phyloP scores from a whole-genome alignment of 1,140 invertebrate genomes.

The Drosophila yakuba region DNA sequence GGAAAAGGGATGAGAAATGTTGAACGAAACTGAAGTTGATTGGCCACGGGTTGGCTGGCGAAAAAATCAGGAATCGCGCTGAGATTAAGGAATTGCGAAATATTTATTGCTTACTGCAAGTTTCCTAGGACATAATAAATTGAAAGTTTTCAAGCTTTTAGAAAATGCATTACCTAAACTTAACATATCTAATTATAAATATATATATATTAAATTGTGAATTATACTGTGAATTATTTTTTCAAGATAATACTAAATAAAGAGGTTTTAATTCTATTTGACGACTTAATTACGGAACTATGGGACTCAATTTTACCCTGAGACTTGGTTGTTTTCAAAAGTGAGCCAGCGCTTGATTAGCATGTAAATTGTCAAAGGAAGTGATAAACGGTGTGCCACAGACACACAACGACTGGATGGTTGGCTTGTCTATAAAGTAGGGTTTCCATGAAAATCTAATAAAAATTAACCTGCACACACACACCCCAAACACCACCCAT shows the following conservation, averaged over 20 bases:
- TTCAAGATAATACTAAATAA: not conserved
- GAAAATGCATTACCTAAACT: too few relatives aligned
- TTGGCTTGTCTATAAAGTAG: slow-evolving; percentile 34
- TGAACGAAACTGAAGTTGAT: slow-evolving; percentile 46
- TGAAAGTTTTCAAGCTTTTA: too few relatives aligned
- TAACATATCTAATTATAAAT: too few relatives aligned
- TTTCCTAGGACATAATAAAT: not conserved
- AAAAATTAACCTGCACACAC: slow-evolving; percentile 60
- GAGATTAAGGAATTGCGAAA: slow-evolving; percentile 39
- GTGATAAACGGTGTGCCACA: slow-evolving; percentile 68
- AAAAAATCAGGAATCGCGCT: slow-evolving; percentile 19
- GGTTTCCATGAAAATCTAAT: slow-evolving; percentile 74
- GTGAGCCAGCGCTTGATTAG: slow-evolving; percentile 60
- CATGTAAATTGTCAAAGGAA: slow-evolving; percentile 82
- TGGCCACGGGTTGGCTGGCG: slow-evolving; percentile 33
- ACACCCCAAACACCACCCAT: slow-evolving; percentile 38
- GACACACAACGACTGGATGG: slow-evolving; percentile 35
- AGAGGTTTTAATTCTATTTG: not conserved
- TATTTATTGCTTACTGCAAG: slow-evolving; percentile 19
- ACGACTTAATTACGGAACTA: slow-evolving; percentile 35
- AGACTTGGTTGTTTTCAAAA: slow-evolving; percentile 15
- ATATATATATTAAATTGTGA: too few relatives aligned
- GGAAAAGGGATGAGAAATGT: slow-evolving; percentile 21
- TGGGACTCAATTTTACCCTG: slow-evolving; percentile 1
- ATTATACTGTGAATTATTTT: too few relatives aligned